Evolutionary conservation across 2,113 vertebrate genomes (phyloP).

Genomic region (Genyomyrus donnyi): DNA sequence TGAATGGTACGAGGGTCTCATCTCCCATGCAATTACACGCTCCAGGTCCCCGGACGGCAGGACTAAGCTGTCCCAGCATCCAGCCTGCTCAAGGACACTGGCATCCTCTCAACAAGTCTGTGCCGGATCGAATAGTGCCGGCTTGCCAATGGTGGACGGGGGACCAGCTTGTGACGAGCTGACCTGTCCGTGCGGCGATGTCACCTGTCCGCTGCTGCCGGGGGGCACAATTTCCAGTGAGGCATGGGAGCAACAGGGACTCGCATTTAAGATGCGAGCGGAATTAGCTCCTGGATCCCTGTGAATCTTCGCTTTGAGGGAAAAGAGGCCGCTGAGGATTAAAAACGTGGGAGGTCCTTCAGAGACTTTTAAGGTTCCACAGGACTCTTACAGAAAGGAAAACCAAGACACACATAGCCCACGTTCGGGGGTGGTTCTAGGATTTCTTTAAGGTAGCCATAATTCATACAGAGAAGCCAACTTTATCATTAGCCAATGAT

Average conservation of each 20-base stretch:
- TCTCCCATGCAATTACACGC: constrained; percentile 12
- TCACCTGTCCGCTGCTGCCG: neutral
- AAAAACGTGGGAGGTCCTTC: neutral
- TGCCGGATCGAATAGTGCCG: too few species aligned
- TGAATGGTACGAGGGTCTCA: neutral
- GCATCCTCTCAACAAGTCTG: neutral
- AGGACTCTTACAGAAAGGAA: neutral
- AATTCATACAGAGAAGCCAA: neutral
- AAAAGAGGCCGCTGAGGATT: neutral
- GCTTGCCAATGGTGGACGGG: neutral
- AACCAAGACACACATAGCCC: neutral
- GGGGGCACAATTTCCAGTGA: neutral
- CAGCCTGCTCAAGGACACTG: neutral
- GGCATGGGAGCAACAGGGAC: neutral
- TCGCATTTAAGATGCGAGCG: neutral
- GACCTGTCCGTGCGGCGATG: neutral
- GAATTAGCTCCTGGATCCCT: neutral
- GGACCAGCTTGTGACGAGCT: neutral
- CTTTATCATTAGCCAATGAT: neutral
- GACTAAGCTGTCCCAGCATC: neutral
- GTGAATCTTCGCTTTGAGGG: neutral
- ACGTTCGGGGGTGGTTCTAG: neutral
- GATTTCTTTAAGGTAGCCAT: neutral
- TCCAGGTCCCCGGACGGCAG: constrained; percentile 1
- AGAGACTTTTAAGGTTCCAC: neutral